Conservation (phyloP, 2,113 vertebrate species). For the Gymnogyps californianus region DNA sequence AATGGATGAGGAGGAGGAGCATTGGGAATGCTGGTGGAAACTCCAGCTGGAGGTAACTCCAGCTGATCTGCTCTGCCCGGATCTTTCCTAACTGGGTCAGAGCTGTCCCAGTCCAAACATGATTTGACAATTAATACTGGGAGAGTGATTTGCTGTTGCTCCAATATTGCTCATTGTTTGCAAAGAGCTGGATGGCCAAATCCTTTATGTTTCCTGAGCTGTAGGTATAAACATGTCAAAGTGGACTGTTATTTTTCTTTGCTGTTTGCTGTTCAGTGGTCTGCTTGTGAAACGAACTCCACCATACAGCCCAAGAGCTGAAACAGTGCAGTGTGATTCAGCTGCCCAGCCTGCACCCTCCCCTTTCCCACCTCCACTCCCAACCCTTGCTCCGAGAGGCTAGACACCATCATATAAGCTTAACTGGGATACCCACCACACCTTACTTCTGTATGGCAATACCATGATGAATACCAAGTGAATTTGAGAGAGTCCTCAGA, state of each 20-base stretch:
- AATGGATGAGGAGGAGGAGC: background rate
- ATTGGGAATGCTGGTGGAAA: background rate
- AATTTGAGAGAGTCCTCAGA: background rate
- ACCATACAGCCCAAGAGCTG: background rate
- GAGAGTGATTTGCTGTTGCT: background rate
- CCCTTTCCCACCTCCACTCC: background rate
- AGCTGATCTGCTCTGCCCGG: background rate
- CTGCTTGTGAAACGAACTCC: background rate
- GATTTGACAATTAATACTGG: background rate
- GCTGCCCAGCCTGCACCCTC: background rate
- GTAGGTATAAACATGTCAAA: background rate
- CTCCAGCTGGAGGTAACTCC: background rate
- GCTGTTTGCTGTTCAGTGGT: background rate
- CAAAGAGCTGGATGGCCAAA: background rate
- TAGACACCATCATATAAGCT: background rate
- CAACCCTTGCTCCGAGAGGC: background rate
- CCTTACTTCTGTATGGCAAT: background rate
- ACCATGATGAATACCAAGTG: background rate
- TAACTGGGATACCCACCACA: background rate
- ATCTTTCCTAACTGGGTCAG: background rate
- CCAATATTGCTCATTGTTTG: background rate
- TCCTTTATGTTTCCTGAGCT: background rate
- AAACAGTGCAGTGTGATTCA: background rate
- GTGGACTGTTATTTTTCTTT: background rate
- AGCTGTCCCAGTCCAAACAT: background rate